Percentiles rank a stretch among this genome's conserved stretches.
These are phyloP conservation scores for Carapus acus DNA, from an alignment of 2,797 vertebrate species.

Conservation along the genomic window DNA sequence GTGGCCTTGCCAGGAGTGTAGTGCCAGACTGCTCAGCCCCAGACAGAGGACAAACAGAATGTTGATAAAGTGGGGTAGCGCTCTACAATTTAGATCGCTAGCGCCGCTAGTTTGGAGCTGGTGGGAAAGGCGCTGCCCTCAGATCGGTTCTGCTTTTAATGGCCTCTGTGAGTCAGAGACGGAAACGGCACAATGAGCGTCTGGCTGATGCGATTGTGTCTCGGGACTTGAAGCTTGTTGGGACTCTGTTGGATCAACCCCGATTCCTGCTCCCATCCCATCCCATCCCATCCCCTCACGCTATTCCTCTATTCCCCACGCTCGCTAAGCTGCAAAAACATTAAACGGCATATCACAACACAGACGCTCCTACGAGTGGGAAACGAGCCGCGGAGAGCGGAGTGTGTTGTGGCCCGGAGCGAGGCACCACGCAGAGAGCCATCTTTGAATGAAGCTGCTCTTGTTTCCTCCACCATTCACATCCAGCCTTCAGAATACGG, in stretches of 20 bases:
- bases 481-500: slow-evolving; percentile 22
- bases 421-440: slow-evolving; percentile 32
- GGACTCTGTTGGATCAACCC: slow-evolving; percentile 27
- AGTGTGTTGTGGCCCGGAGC: slow-evolving; percentile 19
- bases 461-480: slow-evolving; percentile 28
- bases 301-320: slow-evolving; percentile 5
- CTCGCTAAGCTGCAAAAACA: slow-evolving; percentile 1
- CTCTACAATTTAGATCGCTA: not conserved
- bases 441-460: slow-evolving; percentile 20
- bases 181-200: too few relatives aligned
- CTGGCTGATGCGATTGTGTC: slow-evolving; percentile 8
- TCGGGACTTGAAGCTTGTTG: slow-evolving; percentile 8
- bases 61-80: slow-evolving; percentile 5
- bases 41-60: slow-evolving; percentile 22
- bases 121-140: not conserved
- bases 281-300: not conserved
- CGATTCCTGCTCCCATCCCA: slow-evolving; percentile 19
- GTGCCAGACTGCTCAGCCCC: slow-evolving; percentile 25
- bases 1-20: slow-evolving; percentile 38
- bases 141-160: too few relatives aligned
- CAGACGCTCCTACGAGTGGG: slow-evolving; percentile 32
- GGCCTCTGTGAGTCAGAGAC: too few relatives aligned
- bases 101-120: not conserved
- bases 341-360: slow-evolving; percentile 26
- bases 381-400: slow-evolving; percentile 26